Evolutionary conservation across 1,140 invertebrate species (phyloP).

Genomic region (Drosophila tsacasi): DNA sequence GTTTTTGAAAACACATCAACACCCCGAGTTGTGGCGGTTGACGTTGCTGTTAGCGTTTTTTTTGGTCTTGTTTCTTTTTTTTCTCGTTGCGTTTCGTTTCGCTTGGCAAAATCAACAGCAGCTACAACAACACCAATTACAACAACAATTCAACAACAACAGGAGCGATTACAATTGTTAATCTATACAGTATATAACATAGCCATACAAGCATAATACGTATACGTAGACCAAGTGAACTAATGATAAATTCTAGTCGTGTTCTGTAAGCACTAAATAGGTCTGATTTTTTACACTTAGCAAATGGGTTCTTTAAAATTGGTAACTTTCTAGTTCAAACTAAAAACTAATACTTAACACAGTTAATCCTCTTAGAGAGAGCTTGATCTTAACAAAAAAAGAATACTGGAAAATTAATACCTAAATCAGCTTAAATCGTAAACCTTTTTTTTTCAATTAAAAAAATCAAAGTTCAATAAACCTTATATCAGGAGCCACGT

Average conservation of each 20-base stretch:
- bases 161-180: constrained; percentile 54
- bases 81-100: constrained; percentile 71
- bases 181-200: constrained; percentile 40
- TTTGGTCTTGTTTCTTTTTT: constrained; percentile 72
- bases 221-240: constrained; percentile 48
- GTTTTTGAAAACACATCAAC: constrained; percentile 62
- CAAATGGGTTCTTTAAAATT: background rate
- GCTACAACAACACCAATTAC: constrained; percentile 3
- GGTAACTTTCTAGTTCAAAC: background rate
- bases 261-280: constrained; percentile 32
- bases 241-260: constrained; percentile 78
- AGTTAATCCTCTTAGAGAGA: background rate
- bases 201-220: constrained; percentile 28
- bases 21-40: constrained; percentile 48
- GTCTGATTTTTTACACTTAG: constrained; percentile 13
- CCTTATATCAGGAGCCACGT: background rate
- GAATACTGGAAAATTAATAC: background rate
- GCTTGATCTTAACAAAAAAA: background rate
- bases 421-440: background rate
- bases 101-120: constrained; percentile 64
- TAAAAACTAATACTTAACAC: background rate
- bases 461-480: constrained; percentile 5
- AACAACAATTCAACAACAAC: constrained; percentile 21
- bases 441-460: background rate
- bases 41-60: constrained; percentile 34